Conservation (phyloP, 2,797 vertebrate species). For the Onychomys arenicola region DNA sequence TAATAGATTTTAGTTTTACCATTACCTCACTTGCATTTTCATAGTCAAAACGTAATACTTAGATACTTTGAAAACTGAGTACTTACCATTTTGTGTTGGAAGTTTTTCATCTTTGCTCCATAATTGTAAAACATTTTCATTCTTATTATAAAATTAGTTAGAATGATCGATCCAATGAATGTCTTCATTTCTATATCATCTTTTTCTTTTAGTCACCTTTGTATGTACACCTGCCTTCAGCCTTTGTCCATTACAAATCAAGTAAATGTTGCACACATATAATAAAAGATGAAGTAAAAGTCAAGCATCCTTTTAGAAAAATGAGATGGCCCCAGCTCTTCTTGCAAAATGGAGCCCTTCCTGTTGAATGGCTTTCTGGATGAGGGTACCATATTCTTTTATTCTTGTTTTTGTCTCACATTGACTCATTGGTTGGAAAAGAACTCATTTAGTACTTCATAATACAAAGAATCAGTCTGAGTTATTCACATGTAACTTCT, state of each 20-base stretch:
- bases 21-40: constrained; percentile 16
- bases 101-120: constrained; percentile 18
- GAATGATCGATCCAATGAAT: constrained; percentile 42
- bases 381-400: constrained; percentile 32
- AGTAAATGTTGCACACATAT: constrained; percentile 49
- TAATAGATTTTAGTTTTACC: constrained; percentile 63
- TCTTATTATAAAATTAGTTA: constrained; percentile 66
- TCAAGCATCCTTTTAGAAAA: constrained; percentile 57
- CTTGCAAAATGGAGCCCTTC: constrained; percentile 15
- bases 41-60: constrained; percentile 52
- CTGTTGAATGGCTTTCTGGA: background rate
- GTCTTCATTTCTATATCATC: constrained; percentile 65
- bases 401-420: background rate
- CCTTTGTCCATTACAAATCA: constrained; percentile 45
- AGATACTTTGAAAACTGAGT: constrained; percentile 50
- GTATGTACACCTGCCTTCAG: constrained; percentile 20
- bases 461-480: constrained; percentile 11
- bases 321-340: background rate
- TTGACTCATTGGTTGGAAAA: constrained; percentile 37
- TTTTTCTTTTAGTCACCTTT: constrained; percentile 58
- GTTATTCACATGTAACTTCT: constrained; percentile 33
- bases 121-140: constrained; percentile 64
- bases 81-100: constrained; percentile 55
- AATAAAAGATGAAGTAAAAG: constrained; percentile 58
- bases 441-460: constrained; percentile 7